Conservation (phyloP, 2,888 invertebrate genomes). For the Empis stercorea region DNA sequence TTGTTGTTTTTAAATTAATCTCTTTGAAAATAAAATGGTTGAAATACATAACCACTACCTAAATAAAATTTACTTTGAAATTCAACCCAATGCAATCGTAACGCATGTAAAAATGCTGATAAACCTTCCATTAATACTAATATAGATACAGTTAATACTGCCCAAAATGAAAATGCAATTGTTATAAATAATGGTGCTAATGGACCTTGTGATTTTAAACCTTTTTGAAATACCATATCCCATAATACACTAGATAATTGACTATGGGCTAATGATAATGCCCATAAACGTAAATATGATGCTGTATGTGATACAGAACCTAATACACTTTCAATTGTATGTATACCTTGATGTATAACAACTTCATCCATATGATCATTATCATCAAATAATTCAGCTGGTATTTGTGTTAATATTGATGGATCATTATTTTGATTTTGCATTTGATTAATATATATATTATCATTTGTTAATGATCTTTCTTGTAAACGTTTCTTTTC, state of each 20-base stretch:
- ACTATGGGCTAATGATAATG: constrained; percentile 92
- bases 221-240: constrained; percentile 74
- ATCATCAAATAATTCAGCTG: constrained; percentile 36
- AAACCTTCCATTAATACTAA: constrained; percentile 98
- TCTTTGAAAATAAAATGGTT: constrained; percentile 66
- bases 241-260: constrained; percentile 82
- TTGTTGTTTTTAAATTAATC: too few species aligned
- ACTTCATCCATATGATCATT: constrained; percentile 66
- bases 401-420: constrained; percentile 15
- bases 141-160: constrained; percentile 80
- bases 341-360: constrained; percentile 77
- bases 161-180: constrained; percentile 79
- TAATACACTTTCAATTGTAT: constrained; percentile 43
- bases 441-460: not conserved
- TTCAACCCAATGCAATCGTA: constrained; percentile 95
- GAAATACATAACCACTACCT: constrained; percentile 66
- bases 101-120: constrained; percentile 96
- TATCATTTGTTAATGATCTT: constrained; percentile 26
- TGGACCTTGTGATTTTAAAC: constrained; percentile 49
- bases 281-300: constrained; percentile 96
- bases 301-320: constrained; percentile 97
- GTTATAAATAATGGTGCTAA: constrained; percentile 63
- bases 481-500: not conserved
- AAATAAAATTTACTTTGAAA: constrained; percentile 92
- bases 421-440: too few species aligned